Evolutionary conservation across 2,113 vertebrate genomes (phyloP).

Genomic region (Bufo gargarizans): DNA sequence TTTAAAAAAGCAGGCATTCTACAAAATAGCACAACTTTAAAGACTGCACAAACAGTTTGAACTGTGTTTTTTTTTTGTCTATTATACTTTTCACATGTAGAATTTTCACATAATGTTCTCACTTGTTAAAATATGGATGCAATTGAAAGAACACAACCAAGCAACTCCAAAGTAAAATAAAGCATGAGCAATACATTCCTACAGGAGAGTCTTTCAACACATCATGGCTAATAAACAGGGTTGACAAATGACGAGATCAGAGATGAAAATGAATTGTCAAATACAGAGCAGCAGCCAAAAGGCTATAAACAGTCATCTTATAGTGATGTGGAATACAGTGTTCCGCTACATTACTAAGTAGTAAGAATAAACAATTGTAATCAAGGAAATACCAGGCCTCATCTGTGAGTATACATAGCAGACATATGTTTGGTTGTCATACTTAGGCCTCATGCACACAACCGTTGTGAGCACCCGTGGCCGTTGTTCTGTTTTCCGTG

Average conservation of each 20-base stretch:
- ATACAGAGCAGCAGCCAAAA: not conserved
- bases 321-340: not conserved
- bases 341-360: too few species aligned
- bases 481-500: too few species aligned
- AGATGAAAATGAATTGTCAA: not conserved
- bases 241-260: not conserved
- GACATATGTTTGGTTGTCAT: too few species aligned
- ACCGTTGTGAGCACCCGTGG: too few species aligned
- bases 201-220: not conserved
- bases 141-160: not conserved
- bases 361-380: too few species aligned
- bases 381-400: too few species aligned
- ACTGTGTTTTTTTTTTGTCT: not conserved
- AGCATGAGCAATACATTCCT: not conserved
- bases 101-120: not conserved
- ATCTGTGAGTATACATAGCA: too few species aligned
- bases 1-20: too few species aligned
- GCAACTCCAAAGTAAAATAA: not conserved
- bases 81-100: not conserved
- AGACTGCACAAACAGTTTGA: not conserved
- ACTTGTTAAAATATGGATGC: not conserved
- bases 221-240: not conserved
- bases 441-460: too few species aligned
- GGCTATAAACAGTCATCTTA: not conserved
- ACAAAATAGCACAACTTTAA: not conserved